Base-by-base conservation (phyloP, 2,113 vertebrate species). In the Lonchura striata region DNA sequence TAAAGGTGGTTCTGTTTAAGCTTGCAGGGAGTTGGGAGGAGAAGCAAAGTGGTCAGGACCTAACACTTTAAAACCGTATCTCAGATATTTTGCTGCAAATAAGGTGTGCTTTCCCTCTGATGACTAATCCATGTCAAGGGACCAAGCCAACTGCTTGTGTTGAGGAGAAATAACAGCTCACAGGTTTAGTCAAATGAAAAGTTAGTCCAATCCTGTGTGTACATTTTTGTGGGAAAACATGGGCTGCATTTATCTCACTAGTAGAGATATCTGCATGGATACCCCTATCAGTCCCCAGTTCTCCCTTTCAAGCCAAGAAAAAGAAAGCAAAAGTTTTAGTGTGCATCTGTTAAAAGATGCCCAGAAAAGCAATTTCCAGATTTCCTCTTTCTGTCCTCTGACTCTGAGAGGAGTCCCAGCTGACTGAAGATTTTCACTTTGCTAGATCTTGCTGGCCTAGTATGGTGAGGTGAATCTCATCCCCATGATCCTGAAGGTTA, bases 11-110 rank as follows among this genome's bases (percentile, higher is more conserved):
- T 3, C 8, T 28, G 49, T 86, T 82, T 60, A 39, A 52, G 24
- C 4, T 33, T 2, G 1, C 9, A 50, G 14, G 2, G 1, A 31
- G 39, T 46, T 10, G 4, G 9, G 8, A 41, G 2, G 24, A 35
- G 21, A 85, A 33, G 2, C 1, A 66, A 70, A 56, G 10, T 21
- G 44, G 9, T 75, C 17, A 71, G 11, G 15, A 41, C 4, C 8
- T 49, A 56, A 21, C 1, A 2, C 4, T 25, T 61, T 46, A 46
- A 79, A 90, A 57, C 2, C 2, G 41, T 5, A 23, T 49, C 17
- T 44, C 15, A 13, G 8, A 3, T 27, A n/a, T 88, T 84, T 75
- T 66, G 8, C 7, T 49, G 16, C 24, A n/a, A 42, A 35, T 39
- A 42, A 39, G 8, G 3, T 5, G 4, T 59, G 5, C 3, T 37